Conservation (phyloP, 2,888 invertebrate species). For the Pristionchus exspectatus region DNA sequence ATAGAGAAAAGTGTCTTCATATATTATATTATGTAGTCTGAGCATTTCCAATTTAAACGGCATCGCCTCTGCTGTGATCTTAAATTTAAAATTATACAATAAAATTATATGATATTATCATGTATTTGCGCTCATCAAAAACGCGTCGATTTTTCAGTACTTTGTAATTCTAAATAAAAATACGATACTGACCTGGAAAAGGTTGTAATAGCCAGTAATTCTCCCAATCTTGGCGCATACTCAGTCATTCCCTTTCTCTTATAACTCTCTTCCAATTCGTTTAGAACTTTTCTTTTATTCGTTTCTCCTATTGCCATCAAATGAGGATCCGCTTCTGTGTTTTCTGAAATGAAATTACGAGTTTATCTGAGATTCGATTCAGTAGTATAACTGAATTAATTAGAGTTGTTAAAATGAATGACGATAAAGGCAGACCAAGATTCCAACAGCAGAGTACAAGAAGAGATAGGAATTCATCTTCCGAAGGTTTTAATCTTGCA, state of each 20-base stretch:
- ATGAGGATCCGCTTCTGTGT: background rate
- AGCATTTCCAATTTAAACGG: conserved; percentile 7
- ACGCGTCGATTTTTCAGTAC: no score
- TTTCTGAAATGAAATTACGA: background rate
- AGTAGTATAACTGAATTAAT: background rate
- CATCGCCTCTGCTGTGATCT: background rate
- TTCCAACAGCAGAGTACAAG: conserved; percentile 40
- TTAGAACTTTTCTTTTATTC: background rate
- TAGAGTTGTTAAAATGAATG: background rate
- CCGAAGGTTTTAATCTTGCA: background rate
- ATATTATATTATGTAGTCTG: background rate
- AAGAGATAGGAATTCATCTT: conserved; percentile 40
- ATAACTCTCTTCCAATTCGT: conserved; percentile 9
- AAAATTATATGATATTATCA: no score
- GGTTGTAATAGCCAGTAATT: background rate
- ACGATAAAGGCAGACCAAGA: background rate
- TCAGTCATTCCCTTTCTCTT: background rate
- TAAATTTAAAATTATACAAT: background rate
- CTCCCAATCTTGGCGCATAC: conserved; percentile 19
- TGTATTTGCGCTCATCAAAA: no score
- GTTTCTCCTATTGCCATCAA: background rate
- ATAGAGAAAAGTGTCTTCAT: conserved; percentile 12
- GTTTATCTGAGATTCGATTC: background rate
- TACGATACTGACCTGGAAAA: background rate
- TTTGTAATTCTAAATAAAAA: background rate